phyloP scores from a whole-genome alignment of 2,888 invertebrate species.

The Ochropacha duplaris region DNA sequence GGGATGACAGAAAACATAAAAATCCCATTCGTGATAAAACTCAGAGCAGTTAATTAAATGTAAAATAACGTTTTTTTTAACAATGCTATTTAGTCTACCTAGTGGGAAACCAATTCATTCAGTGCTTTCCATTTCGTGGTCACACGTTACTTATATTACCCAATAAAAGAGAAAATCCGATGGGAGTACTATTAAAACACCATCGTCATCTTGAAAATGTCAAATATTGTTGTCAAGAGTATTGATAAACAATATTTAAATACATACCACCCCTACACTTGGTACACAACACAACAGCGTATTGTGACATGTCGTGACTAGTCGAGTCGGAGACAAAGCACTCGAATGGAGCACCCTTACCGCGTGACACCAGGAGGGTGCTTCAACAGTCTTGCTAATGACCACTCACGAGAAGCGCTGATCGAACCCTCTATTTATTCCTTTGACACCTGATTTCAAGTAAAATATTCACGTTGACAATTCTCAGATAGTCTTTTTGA shows the following conservation, averaged over 20 bases:
- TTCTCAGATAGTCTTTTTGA: constrained; percentile 17
- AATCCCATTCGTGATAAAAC: no score
- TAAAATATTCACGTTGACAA: constrained; percentile 13
- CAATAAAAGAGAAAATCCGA: no score
- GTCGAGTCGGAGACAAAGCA: constrained; percentile 40
- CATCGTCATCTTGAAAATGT: not conserved
- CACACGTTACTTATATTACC: no score
- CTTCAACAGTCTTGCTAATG: constrained; percentile 50
- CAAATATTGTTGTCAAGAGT: not conserved
- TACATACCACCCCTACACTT: constrained; percentile 9
- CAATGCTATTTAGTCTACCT: no score
- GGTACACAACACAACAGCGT: constrained; percentile 24
- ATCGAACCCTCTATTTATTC: constrained; percentile 41
- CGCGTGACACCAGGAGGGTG: constrained; percentile 49
- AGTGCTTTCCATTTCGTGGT: no score
- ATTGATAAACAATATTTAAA: constrained; percentile 33
- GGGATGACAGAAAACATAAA: no score
- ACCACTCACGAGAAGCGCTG: constrained; percentile 40
- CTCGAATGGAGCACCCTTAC: constrained; percentile 44
- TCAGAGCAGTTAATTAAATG: no score
- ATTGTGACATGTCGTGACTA: constrained; percentile 45
- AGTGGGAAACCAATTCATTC: no score
- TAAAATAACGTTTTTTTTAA: no score
- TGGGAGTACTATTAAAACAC: not conserved
- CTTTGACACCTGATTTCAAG: constrained; percentile 9